Conservation (phyloP, 2,888 invertebrate species). For the Xanthia togata region DNA sequence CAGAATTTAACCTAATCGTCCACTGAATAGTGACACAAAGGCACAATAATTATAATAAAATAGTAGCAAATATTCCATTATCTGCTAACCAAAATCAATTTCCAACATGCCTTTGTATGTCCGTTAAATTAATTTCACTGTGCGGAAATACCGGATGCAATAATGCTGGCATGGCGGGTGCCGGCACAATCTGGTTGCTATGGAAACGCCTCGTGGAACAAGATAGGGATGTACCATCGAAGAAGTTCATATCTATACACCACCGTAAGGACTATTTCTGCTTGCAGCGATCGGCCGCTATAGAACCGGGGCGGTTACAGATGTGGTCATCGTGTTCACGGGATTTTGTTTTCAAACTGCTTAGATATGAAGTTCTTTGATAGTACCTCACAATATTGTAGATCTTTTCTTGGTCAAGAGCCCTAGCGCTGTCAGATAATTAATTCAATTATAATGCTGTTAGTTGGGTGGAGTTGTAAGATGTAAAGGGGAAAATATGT, state of each 20-base stretch:
- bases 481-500: neutral
- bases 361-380: no score
- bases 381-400: slow-evolving; percentile 17
- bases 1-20: neutral
- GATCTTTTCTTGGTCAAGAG: slow-evolving; percentile 49
- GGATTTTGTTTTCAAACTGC: no score
- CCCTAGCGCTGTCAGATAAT: slow-evolving; percentile 22
- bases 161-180: slow-evolving; percentile 26
- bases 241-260: no score
- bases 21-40: neutral
- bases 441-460: slow-evolving; percentile 35
- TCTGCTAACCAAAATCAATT: slow-evolving; percentile 4
- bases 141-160: slow-evolving; percentile 62
- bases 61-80: neutral
- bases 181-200: slow-evolving; percentile 46
- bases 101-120: neutral
- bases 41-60: neutral
- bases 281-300: no score
- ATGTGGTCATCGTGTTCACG: no score
- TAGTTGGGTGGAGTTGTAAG: neutral
- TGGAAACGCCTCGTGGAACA: slow-evolving; percentile 58
- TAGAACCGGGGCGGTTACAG: no score
- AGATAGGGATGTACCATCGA: slow-evolving; percentile 49
- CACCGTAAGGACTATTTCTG: no score
- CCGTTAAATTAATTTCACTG: slow-evolving; percentile 55